Evolutionary conservation across 2,797 vertebrate genomes (phyloP), one percentile per base, ranked within the genome.

Genomic region (Enteromius unitaeniatus): DNA sequence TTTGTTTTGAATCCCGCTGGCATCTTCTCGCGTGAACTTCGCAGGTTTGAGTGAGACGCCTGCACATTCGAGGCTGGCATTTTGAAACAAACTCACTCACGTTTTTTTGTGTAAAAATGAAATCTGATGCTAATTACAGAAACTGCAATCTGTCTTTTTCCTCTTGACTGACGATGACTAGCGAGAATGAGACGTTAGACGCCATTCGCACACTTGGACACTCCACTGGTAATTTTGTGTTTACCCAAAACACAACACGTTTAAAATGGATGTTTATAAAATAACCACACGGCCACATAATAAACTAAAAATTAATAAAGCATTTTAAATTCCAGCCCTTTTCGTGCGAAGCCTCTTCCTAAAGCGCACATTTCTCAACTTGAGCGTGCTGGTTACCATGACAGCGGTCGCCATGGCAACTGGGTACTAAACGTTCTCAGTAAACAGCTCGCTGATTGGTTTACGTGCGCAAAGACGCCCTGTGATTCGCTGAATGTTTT

Each of bases 1-100:
- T 93, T 93, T 73, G 88, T 93, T 83, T 90, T 93, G 34, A 90
- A 78, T 49, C 88, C 88, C 78, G 89, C 83, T 15, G 87, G 51
- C 53, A 78, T 88, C 85, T 85, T 93, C 73, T 88, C 70, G 68
- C 87, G 79, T 6, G 85, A 82, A 70, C 62, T 88, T 77, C 91
- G 92, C 19, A 91, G 79, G 58, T 88, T 84, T 6, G 31, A 68
- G 78, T 76, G 0, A 0, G 89, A 85, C 9, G 62, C 67, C 42
- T 82, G 85, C 14, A 81, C 60, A 45, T 85, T 93, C 51, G 84
- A 89, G 1, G 88, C 87, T 55, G 90, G 86, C 93, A 94, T 96
- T 88, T 84, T 91, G 19, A 84, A 84, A 69, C 69, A 47, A 74
- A 58, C n/a, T 68, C 5, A 31, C 42, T 76, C 75, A 37, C 81